Percentiles rank a stretch among this genome's conserved stretches.
These are phyloP conservation scores for Adela reaumurella DNA, from an alignment of 2,888 invertebrate genomes.

Conservation along the genomic window DNA sequence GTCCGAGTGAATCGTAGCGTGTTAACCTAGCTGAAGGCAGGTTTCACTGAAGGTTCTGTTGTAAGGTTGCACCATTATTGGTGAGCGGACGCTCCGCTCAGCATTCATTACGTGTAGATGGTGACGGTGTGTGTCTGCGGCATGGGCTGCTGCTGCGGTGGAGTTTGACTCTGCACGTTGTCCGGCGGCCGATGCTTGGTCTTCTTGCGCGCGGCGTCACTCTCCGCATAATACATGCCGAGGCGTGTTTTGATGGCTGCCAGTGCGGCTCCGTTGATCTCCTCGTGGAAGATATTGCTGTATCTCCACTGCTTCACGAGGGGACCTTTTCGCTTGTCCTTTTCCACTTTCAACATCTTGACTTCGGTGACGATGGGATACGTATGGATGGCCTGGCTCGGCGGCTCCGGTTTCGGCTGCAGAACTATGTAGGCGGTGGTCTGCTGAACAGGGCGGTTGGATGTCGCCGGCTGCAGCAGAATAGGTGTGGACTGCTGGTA, in stretches of 20 bases:
- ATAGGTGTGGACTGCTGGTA: conserved; percentile 42
- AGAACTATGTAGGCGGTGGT: conserved; percentile 42
- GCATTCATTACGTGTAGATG: conserved; percentile 25
- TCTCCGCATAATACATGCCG: conserved; percentile 50
- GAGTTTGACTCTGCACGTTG: conserved; percentile 25
- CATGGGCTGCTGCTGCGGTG: conserved; percentile 21
- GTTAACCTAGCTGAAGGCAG: too few relatives aligned
- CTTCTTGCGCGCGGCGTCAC: conserved; percentile 47
- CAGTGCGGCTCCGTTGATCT: conserved; percentile 49
- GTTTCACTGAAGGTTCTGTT: too few relatives aligned
- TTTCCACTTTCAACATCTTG: conserved; percentile 16
- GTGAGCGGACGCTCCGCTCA: background rate
- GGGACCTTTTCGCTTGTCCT: conserved; percentile 41
- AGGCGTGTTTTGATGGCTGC: conserved; percentile 51
- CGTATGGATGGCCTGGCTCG: conserved; percentile 14
- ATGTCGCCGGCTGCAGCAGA: conserved; percentile 31
- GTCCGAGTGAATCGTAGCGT: too few relatives aligned
- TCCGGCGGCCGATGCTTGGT: conserved; percentile 31
- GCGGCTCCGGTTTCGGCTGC: conserved; percentile 39
- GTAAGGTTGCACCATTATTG: too few relatives aligned
- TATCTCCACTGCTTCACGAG: conserved; percentile 55
- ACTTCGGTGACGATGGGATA: conserved; percentile 16
- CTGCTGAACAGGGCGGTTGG: conserved; percentile 32
- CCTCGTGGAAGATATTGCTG: conserved; percentile 55
- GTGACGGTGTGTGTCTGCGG: conserved; percentile 42